phyloP scores from a whole-genome alignment of 2,113 vertebrate genomes.

The Ictalurus punctatus region DNA sequence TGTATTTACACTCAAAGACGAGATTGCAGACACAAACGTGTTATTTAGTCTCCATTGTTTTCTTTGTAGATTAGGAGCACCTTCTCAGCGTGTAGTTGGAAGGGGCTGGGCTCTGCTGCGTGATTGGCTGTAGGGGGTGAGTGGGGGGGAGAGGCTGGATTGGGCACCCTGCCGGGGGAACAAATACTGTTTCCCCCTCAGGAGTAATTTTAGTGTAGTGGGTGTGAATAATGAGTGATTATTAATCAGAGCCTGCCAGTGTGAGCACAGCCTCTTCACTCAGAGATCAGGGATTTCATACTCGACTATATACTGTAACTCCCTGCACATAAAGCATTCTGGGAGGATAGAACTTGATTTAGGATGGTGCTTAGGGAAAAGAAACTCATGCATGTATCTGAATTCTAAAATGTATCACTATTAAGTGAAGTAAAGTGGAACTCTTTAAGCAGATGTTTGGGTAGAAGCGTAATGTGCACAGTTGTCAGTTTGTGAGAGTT shows the following conservation, averaged over 20 bases:
- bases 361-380: not conserved
- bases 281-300: conserved; percentile 33
- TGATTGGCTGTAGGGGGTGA: conserved; percentile 81
- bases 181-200: conserved; percentile 86
- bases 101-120: conserved; percentile 75
- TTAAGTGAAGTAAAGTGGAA: not conserved
- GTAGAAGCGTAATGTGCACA: not conserved
- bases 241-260: conserved; percentile 82
- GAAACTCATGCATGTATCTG: not conserved
- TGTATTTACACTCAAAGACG: conserved; percentile 60
- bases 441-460: not conserved
- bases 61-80: conserved; percentile 64
- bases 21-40: conserved; percentile 65
- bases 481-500: conserved; percentile 13
- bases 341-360: not conserved
- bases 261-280: conserved; percentile 60
- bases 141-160: conserved; percentile 74
- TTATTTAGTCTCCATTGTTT: conserved; percentile 64
- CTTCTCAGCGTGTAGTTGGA: conserved; percentile 55
- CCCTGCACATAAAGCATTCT: not conserved
- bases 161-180: conserved; percentile 80
- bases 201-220: conserved; percentile 89
- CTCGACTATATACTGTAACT: not conserved
- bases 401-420: too few relatives aligned
- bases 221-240: conserved; percentile 95